A percentile compares a stretch with the other conserved stretches of the same genome.
phyloP scores from a whole-genome alignment of 2,797 vertebrate species.

The Muscicapa striata region DNA sequence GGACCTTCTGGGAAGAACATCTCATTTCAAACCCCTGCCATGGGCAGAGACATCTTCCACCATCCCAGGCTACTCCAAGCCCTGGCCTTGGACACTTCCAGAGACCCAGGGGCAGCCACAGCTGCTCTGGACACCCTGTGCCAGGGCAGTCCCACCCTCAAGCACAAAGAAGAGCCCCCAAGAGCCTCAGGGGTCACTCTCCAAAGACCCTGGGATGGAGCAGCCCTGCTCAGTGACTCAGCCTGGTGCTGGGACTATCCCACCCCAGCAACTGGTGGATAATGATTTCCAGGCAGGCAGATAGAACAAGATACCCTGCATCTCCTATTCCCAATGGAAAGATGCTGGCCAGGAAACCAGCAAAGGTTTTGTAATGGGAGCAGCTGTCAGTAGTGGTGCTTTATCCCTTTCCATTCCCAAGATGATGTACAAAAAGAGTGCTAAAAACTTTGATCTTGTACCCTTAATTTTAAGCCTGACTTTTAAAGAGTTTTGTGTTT shows the following conservation, averaged over 20 bases:
- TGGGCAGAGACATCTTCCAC: not conserved
- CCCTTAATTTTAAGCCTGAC: not conserved
- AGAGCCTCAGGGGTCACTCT: accelerated
- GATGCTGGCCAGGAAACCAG: not conserved
- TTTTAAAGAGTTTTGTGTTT: not conserved
- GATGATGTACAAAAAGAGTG: not conserved
- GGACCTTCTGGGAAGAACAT: not conserved
- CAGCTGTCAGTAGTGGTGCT: not conserved
- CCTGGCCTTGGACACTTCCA: not conserved
- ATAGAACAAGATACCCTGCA: not conserved
- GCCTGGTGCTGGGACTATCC: not conserved
- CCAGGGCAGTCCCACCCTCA: accelerated
- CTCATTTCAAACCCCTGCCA: accelerated
- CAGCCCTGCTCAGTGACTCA: not conserved
- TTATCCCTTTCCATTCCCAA: not conserved
- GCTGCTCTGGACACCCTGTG: not conserved
- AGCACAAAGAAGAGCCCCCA: not conserved
- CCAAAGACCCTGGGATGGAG: not conserved
- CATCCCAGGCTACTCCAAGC: accelerated
- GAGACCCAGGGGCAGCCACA: not conserved
- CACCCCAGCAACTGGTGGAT: not conserved
- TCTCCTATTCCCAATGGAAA: not conserved
- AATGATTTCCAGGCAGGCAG: not conserved
- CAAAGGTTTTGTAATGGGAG: not conserved
- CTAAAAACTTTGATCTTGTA: not conserved